These are phyloP conservation scores for Caenorhabditis elegans DNA, from an alignment of 1,140 invertebrate species.

Conservation along the genomic window WBcel235 BX284603.4:12714001-12714500, in stretches of 20 bases:
- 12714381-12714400: too few species aligned
- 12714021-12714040: background rate
- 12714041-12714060: background rate
- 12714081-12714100: background rate
- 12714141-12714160: background rate
- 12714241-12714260: background rate
- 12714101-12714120: background rate
- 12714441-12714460: too few species aligned
- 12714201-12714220: background rate
- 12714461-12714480: too few species aligned
- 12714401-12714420: too few species aligned
- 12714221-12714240: background rate
- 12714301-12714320: too few species aligned
- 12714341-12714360: too few species aligned
- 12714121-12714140: background rate
- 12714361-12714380: too few species aligned
- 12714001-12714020: background rate
- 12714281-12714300: too few species aligned
- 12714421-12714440: too few species aligned
- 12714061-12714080: background rate
- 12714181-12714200: background rate
- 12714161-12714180: background rate
- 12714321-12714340: too few species aligned
- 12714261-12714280: too few species aligned
- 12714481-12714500: too few species aligned